Evolutionary conservation across 37 sponge, comb jelly and placozoan species (phyloP), one percentile per base, ranked within the genome.

Genomic region (Agelas oroides): DNA sequence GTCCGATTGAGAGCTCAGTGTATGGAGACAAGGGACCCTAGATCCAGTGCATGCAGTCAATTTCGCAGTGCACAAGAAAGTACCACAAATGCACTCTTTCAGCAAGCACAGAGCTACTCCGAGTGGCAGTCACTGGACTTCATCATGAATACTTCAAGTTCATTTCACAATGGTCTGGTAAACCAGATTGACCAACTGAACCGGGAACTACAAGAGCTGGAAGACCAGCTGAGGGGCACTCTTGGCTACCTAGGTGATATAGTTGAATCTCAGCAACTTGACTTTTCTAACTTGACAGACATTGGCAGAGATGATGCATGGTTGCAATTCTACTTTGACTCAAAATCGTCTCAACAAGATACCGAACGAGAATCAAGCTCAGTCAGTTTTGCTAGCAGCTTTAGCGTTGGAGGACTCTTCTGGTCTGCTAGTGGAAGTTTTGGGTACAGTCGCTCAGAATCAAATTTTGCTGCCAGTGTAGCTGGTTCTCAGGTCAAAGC

Each of bases 281-380:
- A 76, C 55, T 34, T 57, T 39, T 63, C 78, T 37, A 62, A 62
- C 37, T 14, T 77, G 19, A 62, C 41, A 16, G 65, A 77, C 61
- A 23, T 38, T 5, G 27, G 61, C 63, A 62, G 31, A n/a, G 78
- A 77, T 63, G 78, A 77, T 28, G 71, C 68, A 53, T 88, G 89
- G 89, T 53, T 77, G 17, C 55, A 31, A 19, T 88, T 88, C 70
- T 35, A 67, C 14, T 88, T 59, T 59, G 77, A 82, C 55, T 83
- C 76, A 21, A 25, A 72, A 23, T 41, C 54, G 19, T 27, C 73
- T 23, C 46, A 79, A 18, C 14, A 31, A 19, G 28, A 82, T 39
- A 82, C 73, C 12, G n/a, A 60, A 24, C 38, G 30, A 25, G 70
- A 82, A 28, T 41, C 69, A 28, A 76, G 16, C 0, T 69, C 76